Evolutionary conservation across 64 coral and sea anemone genomes (phyloP).

Genomic region (Orbicella faveolata): DNA sequence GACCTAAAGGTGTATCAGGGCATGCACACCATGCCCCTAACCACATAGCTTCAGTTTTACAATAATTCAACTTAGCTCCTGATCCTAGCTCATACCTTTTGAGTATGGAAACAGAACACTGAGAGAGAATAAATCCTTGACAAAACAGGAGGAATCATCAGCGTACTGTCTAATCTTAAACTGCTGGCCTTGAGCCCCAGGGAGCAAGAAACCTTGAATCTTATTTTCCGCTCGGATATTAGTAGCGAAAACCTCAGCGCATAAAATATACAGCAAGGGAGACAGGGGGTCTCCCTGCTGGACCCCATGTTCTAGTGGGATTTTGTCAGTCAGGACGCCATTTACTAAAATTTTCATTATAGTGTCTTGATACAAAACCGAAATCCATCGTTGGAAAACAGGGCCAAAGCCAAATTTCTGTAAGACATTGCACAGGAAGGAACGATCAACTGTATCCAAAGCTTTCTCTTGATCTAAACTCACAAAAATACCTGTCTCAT

Average conservation of each 20-base stretch:
- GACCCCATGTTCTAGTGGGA: background rate
- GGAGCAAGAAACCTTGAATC: slow-evolving; percentile 22
- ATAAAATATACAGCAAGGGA: slow-evolving; percentile 39
- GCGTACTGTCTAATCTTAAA: slow-evolving; percentile 40
- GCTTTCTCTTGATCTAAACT: slow-evolving; percentile 46
- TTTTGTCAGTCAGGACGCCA: background rate
- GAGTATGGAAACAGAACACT: background rate
- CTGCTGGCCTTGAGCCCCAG: background rate
- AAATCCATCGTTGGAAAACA: slow-evolving; percentile 2
- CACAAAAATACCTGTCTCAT: background rate
- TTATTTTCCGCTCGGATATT: background rate
- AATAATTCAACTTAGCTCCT: slow-evolving; percentile 20
- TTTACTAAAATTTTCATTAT: background rate
- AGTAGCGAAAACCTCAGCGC: slow-evolving; percentile 6
- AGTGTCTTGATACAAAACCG: background rate
- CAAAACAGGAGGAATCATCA: slow-evolving; percentile 52
- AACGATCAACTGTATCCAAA: slow-evolving; percentile 18
- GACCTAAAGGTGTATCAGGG: background rate
- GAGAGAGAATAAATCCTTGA: slow-evolving; percentile 1
- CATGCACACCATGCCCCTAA: background rate
- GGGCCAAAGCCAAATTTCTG: slow-evolving; percentile 8
- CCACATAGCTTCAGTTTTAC: slow-evolving; percentile 53
- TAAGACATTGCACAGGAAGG: background rate
- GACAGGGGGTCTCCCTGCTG: slow-evolving; percentile 19
- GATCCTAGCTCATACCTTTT: background rate